These are phyloP conservation scores for Nomada lathburiana DNA, from an alignment of 2,888 invertebrate species.

Conservation along the genomic window DNA sequence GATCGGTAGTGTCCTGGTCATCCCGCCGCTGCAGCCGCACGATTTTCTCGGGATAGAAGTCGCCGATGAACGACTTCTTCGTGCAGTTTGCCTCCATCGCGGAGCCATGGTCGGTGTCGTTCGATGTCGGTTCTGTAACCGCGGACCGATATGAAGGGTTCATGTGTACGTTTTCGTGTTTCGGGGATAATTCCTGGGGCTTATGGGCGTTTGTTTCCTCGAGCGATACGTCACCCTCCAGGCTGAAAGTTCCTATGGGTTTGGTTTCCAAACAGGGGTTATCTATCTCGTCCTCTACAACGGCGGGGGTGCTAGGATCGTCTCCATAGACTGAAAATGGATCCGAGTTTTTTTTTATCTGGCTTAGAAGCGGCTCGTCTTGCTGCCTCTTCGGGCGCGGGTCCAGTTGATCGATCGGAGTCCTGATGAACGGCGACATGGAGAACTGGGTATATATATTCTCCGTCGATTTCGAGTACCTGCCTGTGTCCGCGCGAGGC, in stretches of 20 bases:
- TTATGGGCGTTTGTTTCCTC: slow-evolving; percentile 27
- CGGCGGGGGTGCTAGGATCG: slow-evolving; percentile 69
- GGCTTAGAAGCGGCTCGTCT: slow-evolving; percentile 73
- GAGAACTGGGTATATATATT: slow-evolving; percentile 58
- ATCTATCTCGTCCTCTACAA: slow-evolving; percentile 81
- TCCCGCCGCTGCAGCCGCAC: slow-evolving; percentile 22
- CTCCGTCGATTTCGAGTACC: slow-evolving; percentile 72
- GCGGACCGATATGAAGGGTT: background rate
- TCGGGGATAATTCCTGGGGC: slow-evolving; percentile 6
- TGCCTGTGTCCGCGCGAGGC: slow-evolving; percentile 32
- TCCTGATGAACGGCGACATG: slow-evolving; percentile 19
- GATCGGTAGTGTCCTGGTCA: background rate
- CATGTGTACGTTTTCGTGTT: slow-evolving; percentile 6
- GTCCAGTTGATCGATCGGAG: slow-evolving; percentile 28
- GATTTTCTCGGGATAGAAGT: slow-evolving; percentile 72
- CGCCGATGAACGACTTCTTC: slow-evolving; percentile 70
- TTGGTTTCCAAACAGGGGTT: slow-evolving; percentile 82
- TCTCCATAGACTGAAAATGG: slow-evolving; percentile 81
- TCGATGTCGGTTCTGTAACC: background rate
- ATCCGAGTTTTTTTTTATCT: slow-evolving; percentile 85
- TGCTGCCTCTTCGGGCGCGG: slow-evolving; percentile 45
- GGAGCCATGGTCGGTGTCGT: background rate
- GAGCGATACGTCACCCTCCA: slow-evolving; percentile 49
- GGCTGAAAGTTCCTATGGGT: slow-evolving; percentile 74
- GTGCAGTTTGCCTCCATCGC: slow-evolving; percentile 16